Percentiles rank a stretch among this genome's conserved stretches.
Conservation (phyloP, 2,797 vertebrate species). For the Parauchenoglanis ngamensis region DNA sequence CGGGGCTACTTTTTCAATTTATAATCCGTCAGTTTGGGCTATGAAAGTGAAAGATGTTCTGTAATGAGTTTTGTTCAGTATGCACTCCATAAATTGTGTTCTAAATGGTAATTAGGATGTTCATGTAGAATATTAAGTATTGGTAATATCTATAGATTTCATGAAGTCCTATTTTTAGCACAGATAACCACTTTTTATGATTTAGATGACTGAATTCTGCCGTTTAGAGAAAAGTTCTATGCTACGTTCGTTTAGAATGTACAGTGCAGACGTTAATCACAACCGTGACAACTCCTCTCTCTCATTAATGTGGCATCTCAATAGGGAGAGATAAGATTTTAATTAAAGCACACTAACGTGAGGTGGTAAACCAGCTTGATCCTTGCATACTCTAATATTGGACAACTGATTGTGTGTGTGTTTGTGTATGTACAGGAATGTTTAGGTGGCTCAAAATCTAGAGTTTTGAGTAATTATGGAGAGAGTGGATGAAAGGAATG, state of each 20-base stretch:
- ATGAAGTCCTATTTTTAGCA: not conserved
- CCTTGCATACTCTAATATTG: conserved; percentile 48
- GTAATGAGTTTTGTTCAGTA: not conserved
- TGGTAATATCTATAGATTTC: not conserved
- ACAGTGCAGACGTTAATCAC: not conserved
- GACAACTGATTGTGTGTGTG: not conserved
- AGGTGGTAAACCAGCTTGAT: conserved; percentile 54
- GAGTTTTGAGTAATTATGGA: conserved; percentile 21
- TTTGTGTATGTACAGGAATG: conserved; percentile 28
- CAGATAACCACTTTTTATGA: too few relatives aligned
- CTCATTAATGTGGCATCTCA: not conserved
- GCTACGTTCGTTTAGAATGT: not conserved
- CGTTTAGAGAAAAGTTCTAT: not conserved
- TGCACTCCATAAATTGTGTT: conserved; percentile 13
- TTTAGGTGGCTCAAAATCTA: conserved; percentile 10
- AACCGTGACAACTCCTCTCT: too few relatives aligned
- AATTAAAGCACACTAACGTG: conserved; percentile 66
- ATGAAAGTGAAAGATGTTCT: not conserved
- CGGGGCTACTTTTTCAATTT: not conserved
- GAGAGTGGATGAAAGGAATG: conserved; percentile 13
- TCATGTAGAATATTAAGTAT: not conserved
- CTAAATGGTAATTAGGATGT: not conserved
- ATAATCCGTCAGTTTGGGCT: not conserved
- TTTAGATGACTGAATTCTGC: not conserved
- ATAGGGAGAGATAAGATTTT: conserved; percentile 60